phyloP scores from a whole-genome alignment of 2,888 invertebrate genomes.

The Acanthopleura granulata region DNA sequence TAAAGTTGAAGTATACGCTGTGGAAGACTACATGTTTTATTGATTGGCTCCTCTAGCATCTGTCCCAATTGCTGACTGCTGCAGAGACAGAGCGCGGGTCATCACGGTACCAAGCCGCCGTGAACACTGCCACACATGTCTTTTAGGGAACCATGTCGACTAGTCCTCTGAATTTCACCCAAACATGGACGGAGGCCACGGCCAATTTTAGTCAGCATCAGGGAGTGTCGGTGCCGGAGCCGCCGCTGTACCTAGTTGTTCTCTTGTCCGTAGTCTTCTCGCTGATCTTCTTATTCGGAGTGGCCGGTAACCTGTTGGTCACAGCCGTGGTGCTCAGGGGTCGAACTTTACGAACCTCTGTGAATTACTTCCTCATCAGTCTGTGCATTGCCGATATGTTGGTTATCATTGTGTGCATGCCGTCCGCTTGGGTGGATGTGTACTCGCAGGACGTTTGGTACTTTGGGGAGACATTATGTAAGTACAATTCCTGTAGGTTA shows the following conservation, averaged over 20 bases:
- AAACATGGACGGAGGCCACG: no score
- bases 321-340: conserved; percentile 35
- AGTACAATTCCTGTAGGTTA: conserved; percentile 28
- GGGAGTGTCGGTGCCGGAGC: conserved; percentile 29
- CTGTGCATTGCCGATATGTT: conserved; percentile 46
- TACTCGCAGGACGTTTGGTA: conserved; percentile 45
- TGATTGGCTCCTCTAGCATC: no score
- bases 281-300: conserved; percentile 42
- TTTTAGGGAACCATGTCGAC: no score
- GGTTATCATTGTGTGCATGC: conserved; percentile 44
- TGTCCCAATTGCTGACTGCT: no score
- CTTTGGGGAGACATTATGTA: conserved; percentile 48
- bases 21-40: no score
- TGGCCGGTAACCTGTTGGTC: conserved; percentile 41
- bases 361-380: conserved; percentile 42
- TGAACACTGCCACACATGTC: no score
- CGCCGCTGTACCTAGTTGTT: conserved; percentile 36
- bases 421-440: conserved; percentile 42
- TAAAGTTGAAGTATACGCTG: no score
- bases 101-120: no score
- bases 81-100: no score
- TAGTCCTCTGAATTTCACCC: no score
- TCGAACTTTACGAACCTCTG: conserved; percentile 38
- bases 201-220: no score
- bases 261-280: conserved; percentile 37